Conservation (phyloP, 2,888 invertebrate genomes). For the Lysandra bellargus region DNA sequence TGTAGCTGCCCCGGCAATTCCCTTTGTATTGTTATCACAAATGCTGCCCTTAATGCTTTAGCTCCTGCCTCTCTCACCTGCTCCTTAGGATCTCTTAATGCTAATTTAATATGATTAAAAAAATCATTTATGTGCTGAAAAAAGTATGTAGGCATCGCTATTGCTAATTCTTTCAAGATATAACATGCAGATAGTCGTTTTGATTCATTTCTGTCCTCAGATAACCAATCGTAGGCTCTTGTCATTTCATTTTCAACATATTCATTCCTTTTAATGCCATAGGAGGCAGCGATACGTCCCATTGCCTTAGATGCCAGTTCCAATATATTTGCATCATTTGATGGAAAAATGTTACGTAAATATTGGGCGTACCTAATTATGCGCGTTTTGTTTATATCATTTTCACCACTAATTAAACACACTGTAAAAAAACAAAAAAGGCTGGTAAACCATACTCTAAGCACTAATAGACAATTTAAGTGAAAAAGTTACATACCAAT, state of each 20-base stretch:
- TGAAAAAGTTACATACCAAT: slow-evolving; percentile 82
- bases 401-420: slow-evolving; percentile 94
- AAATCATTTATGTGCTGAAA: slow-evolving; percentile 95
- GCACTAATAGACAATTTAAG: neutral
- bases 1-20: slow-evolving; percentile 94
- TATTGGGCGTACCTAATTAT: slow-evolving; percentile 95
- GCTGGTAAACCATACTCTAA: slow-evolving; percentile 3
- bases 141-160: slow-evolving; percentile 98
- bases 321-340: slow-evolving; percentile 93
- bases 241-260: slow-evolving; percentile 98
- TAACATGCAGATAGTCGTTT: slow-evolving; percentile 95
- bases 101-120: slow-evolving; percentile 95
- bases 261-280: slow-evolving; percentile 95
- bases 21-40: slow-evolving; percentile 96
- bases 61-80: slow-evolving; percentile 95
- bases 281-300: slow-evolving; percentile 92
- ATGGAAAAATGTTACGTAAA: slow-evolving; percentile 92
- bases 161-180: slow-evolving; percentile 94
- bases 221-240: slow-evolving; percentile 95
- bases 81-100: slow-evolving; percentile 94
- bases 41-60: slow-evolving; percentile 94
- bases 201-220: slow-evolving; percentile 93
- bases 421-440: slow-evolving; percentile 79
- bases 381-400: slow-evolving; percentile 92
- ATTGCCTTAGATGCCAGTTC: slow-evolving; percentile 97